A percentile compares a stretch with the other conserved stretches of the same genome.
These are phyloP conservation scores for Dendropsophus ebraccatus DNA, from an alignment of 2,113 vertebrate species.

Conservation along the genomic window DNA sequence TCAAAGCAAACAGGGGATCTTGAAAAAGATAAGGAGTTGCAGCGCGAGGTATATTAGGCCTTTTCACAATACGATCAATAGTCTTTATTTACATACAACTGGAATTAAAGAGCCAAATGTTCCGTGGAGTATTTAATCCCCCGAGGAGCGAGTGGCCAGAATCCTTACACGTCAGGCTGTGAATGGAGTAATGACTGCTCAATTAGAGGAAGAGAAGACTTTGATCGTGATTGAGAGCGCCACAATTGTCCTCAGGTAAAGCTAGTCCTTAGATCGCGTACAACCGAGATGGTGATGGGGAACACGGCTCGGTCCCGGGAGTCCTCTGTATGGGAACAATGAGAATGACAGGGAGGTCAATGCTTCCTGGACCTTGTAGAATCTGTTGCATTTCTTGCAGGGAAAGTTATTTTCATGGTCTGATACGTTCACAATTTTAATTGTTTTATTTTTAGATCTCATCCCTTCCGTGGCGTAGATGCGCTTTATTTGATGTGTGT, in stretches of 20 bases:
- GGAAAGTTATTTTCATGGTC: not conserved
- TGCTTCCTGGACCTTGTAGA: not conserved
- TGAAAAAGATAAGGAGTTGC: too few relatives aligned
- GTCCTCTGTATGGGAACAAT: not conserved
- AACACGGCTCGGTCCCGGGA: not conserved
- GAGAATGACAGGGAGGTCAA: not conserved
- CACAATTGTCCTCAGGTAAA: not conserved
- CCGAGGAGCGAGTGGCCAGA: too few relatives aligned
- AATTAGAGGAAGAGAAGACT: not conserved
- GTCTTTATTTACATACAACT: too few relatives aligned
- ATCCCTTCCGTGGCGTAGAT: not conserved
- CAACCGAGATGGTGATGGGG: not conserved
- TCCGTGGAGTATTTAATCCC: too few relatives aligned
- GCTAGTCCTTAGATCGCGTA: not conserved
- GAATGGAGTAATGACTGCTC: not conserved
- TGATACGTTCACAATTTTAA: not conserved
- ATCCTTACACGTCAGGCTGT: not conserved
- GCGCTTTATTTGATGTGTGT: not conserved
- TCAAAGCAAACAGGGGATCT: too few relatives aligned
- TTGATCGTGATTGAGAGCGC: not conserved
- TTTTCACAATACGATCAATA: too few relatives aligned
- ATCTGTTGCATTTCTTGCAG: not conserved
- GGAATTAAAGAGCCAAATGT: too few relatives aligned
- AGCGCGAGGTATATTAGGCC: too few relatives aligned
- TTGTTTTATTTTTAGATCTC: slow-evolving; percentile 18